Evolutionary conservation across 2,888 invertebrate species (phyloP).

Genomic region (Neoaliturus tenellus): DNA sequence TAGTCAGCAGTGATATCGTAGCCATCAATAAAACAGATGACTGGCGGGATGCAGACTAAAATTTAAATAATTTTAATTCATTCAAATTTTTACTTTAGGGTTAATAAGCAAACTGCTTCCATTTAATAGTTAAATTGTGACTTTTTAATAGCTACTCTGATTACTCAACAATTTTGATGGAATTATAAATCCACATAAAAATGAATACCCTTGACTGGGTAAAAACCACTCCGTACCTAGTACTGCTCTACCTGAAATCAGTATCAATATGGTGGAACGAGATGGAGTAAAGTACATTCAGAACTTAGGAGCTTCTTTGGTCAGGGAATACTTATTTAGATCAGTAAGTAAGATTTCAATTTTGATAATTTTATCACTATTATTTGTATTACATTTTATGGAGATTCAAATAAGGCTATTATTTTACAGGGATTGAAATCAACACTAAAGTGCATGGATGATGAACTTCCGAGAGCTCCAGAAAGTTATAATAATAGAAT

Average conservation of each 20-base stretch:
- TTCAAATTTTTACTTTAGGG: no score
- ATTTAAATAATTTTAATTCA: slow-evolving; percentile 43
- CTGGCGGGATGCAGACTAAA: slow-evolving; percentile 57
- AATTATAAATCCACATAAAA: background rate
- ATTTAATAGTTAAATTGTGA: no score
- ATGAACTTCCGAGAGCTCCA: slow-evolving; percentile 47
- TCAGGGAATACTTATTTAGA: slow-evolving; percentile 57
- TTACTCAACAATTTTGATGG: background rate
- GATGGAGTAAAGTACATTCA: background rate
- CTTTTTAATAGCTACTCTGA: no score
- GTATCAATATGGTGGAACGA: slow-evolving; percentile 30
- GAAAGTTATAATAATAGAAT: slow-evolving; percentile 52
- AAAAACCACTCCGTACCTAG: slow-evolving; percentile 52
- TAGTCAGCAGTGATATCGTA: slow-evolving; percentile 60
- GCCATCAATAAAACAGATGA: slow-evolving; percentile 63
- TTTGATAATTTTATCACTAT: background rate
- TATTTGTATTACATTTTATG: background rate
- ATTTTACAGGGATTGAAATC: slow-evolving; percentile 54
- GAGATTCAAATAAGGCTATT: slow-evolving; percentile 10
- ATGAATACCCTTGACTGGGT: background rate
- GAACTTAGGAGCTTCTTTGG: slow-evolving; percentile 49
- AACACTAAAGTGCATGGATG: slow-evolving; percentile 52
- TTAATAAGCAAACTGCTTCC: no score
- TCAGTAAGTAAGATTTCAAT: slow-evolving; percentile 52
- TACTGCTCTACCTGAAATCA: background rate